phyloP scores from a whole-genome alignment of 2,113 vertebrate species.

The Phalacrocorax aristotelis region DNA sequence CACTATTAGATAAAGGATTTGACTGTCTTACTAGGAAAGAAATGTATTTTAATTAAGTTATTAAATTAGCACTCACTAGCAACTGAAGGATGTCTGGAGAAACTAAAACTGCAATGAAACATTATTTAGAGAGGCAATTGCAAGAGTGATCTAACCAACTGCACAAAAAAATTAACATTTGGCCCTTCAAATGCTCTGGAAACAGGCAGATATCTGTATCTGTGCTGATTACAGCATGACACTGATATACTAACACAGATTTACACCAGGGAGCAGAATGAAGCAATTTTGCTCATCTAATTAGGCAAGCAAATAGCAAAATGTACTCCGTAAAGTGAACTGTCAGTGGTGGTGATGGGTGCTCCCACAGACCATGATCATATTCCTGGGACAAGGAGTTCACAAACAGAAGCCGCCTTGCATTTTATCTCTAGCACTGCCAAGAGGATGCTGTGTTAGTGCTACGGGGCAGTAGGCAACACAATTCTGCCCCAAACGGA shows the following conservation, averaged over 20 bases:
- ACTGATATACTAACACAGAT: background rate
- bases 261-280: background rate
- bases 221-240: background rate
- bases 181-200: background rate
- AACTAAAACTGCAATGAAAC: background rate
- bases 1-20: background rate
- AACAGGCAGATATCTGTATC: background rate
- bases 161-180: background rate
- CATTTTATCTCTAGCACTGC: background rate
- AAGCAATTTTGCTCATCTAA: background rate
- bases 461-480: rapidly evolving
- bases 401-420: background rate
- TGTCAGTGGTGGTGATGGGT: background rate
- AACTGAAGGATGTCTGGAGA: background rate
- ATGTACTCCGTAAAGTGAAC: background rate
- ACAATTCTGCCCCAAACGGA: background rate
- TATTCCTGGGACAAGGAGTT: background rate
- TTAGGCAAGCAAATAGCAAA: background rate
- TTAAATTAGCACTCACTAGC: background rate
- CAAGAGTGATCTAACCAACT: background rate
- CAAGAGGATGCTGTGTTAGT: background rate
- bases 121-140: background rate
- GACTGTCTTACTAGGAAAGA: background rate
- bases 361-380: rapidly evolving
- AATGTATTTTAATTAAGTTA: background rate